A percentile compares a stretch with the other conserved stretches of the same genome.
Conservation (phyloP, 2,888 invertebrate genomes). For the Notodonta dromedarius region DNA sequence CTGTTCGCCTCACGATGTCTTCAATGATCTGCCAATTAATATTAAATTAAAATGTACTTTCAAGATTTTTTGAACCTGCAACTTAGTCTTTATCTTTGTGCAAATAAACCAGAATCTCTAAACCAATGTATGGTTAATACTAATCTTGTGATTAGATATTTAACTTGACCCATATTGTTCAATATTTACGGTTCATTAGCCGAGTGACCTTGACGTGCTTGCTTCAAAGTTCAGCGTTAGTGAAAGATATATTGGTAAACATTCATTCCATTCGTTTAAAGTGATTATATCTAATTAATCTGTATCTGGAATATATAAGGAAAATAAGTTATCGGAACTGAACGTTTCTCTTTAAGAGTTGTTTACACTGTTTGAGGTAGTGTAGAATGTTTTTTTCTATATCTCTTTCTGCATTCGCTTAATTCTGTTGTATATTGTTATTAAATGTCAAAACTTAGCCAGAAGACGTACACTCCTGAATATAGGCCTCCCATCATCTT, state of each 20-base stretch:
- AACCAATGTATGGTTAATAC: conserved; percentile 15
- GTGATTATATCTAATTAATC: conserved; percentile 29
- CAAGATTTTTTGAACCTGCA: no score
- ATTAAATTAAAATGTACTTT: no score
- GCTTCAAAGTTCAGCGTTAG: conserved; percentile 47
- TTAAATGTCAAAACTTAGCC: no score
- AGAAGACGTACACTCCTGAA: no score
- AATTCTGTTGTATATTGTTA: no score
- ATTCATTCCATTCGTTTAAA: conserved; percentile 39
- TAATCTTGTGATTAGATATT: conserved; percentile 27
- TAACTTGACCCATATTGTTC: conserved; percentile 57
- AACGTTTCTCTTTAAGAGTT: conserved; percentile 7
- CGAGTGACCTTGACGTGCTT: conserved; percentile 50
- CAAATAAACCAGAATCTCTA: conserved; percentile 10
- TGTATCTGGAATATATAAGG: neutral
- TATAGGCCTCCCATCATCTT: no score
- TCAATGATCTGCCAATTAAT: no score
- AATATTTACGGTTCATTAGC: conserved; percentile 53
- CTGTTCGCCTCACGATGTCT: no score
- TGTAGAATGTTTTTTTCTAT: no score
- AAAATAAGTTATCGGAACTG: neutral
- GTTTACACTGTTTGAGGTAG: neutral
- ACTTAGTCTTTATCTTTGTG: neutral
- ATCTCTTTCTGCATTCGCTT: no score
- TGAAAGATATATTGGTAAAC: conserved; percentile 46